A percentile compares a stretch with the other conserved stretches of the same genome.
These are phyloP conservation scores for Pangasius djambal DNA, from an alignment of 2,797 vertebrate species.

Conservation along the genomic window DNA sequence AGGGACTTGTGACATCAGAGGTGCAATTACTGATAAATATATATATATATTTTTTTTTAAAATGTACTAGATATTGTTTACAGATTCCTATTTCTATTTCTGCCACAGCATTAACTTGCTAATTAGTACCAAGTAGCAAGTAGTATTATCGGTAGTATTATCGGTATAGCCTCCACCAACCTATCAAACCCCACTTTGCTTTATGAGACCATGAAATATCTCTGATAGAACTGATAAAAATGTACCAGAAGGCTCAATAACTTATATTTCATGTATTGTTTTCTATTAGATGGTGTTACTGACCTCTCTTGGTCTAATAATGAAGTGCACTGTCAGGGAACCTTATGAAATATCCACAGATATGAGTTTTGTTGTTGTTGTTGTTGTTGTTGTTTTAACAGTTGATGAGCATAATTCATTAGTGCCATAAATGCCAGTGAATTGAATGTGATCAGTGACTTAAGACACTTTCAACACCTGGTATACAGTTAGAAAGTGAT, in stretches of 20 bases:
- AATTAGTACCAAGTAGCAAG: background rate
- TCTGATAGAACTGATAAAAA: background rate
- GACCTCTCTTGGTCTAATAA: constrained; percentile 76
- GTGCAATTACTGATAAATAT: background rate
- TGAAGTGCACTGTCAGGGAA: background rate
- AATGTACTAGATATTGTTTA: background rate
- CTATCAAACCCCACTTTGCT: background rate
- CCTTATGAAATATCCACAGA: background rate
- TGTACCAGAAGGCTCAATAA: constrained; percentile 1
- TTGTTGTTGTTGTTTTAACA: background rate
- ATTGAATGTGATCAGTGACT: background rate
- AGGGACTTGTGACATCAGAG: background rate
- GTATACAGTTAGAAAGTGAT: background rate
- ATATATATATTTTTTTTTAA: too few relatives aligned
- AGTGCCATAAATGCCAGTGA: background rate
- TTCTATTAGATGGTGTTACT: constrained; percentile 63
- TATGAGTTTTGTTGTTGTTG: background rate
- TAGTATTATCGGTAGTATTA: too few relatives aligned
- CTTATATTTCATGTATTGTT: background rate
- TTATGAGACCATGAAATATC: background rate
- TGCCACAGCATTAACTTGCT: background rate
- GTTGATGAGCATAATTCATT: background rate
- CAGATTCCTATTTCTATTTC: background rate
- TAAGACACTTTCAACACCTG: background rate
- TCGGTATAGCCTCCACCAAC: background rate